Percentiles rank a stretch among this genome's conserved stretches.
Evolutionary conservation across 2,113 vertebrate species (phyloP).

Genomic region (Macquaria ambigua): DNA sequence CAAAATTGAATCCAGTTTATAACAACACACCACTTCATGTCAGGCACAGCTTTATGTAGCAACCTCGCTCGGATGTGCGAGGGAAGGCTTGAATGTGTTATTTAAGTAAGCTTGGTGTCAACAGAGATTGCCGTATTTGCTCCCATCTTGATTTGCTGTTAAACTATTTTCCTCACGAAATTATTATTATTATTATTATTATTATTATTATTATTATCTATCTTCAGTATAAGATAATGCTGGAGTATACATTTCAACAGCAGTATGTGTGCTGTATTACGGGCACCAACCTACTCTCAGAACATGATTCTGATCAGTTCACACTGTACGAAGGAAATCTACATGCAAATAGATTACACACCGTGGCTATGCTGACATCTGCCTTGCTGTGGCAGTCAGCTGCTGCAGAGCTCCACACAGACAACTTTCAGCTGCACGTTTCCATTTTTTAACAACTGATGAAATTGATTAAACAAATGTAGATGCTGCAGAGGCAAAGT

Average conservation of each 20-base stretch:
- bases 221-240: background rate
- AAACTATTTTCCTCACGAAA: background rate
- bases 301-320: background rate
- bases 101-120: background rate
- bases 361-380: background rate
- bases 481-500: background rate
- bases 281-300: background rate
- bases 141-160: background rate
- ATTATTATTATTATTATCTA: background rate
- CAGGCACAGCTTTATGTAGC: background rate
- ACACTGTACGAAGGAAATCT: background rate
- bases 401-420: background rate
- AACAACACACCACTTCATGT: background rate
- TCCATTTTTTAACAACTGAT: background rate
- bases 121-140: background rate
- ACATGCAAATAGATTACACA: background rate
- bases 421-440: background rate
- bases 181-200: background rate
- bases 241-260: background rate
- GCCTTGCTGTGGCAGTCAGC: background rate
- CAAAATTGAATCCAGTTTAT: background rate
- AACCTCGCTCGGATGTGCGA: background rate
- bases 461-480: background rate
- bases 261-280: background rate
- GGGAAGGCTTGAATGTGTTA: background rate